Percentiles rank a stretch among this genome's conserved stretches.
phyloP scores from a whole-genome alignment of 2,113 vertebrate species.

The Himantopus leucocephalus region DNA sequence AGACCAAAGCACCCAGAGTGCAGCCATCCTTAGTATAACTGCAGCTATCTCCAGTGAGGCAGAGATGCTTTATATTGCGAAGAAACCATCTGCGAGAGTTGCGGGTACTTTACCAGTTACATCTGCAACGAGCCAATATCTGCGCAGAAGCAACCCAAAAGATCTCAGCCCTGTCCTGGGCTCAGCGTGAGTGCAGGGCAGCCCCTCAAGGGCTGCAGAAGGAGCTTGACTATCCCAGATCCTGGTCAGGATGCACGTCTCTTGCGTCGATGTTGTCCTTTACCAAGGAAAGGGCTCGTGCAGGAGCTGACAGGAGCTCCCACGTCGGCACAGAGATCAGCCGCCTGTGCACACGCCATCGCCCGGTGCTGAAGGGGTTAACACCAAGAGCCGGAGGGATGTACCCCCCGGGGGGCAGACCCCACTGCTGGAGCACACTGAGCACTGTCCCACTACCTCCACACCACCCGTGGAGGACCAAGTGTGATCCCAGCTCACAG shows the following conservation, averaged over 20 bases:
- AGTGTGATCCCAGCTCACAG: fast-evolving
- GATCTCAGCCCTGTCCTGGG: neutral
- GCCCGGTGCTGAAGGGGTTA: neutral
- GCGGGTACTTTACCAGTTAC: neutral
- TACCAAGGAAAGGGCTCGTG: neutral
- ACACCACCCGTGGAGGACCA: too few species aligned
- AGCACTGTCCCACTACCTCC: neutral
- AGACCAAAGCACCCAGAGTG: neutral
- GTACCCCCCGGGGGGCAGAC: neutral
- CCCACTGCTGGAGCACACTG: neutral
- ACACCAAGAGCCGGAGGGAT: neutral
- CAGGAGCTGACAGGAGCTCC: neutral
- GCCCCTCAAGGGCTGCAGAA: neutral
- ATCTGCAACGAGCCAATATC: neutral
- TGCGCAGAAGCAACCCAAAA: neutral
- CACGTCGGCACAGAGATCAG: neutral
- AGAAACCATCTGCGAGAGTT: neutral
- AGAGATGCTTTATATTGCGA: neutral
- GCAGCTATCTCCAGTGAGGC: neutral
- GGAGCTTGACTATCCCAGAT: neutral
- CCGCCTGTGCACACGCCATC: fast-evolving
- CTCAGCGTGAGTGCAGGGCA: fast-evolving
- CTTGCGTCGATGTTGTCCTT: neutral
- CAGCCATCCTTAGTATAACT: neutral
- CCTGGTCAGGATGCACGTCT: neutral